Conservation (phyloP, 1,140 invertebrate genomes). For the Drosophila truncata region DNA sequence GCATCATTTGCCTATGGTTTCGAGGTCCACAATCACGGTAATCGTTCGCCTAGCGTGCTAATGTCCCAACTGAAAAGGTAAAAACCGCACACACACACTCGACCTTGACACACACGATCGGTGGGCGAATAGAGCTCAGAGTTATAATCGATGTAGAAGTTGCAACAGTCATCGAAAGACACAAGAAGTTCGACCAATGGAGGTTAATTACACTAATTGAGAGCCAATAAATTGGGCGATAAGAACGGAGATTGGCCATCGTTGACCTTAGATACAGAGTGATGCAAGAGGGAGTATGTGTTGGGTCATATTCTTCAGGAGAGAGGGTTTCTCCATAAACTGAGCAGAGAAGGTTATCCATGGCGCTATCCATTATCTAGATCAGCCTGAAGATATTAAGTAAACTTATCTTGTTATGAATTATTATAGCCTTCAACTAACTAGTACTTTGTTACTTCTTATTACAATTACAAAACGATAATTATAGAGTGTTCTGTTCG, state of each 20-base stretch:
- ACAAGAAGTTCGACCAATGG: slow-evolving; percentile 29
- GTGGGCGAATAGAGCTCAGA: slow-evolving; percentile 32
- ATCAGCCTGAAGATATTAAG: neutral
- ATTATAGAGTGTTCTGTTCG: neutral
- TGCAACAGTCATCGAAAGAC: slow-evolving; percentile 23
- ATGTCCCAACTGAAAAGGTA: slow-evolving; percentile 8
- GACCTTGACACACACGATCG: slow-evolving; percentile 53
- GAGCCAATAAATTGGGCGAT: slow-evolving; percentile 20
- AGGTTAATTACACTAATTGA: slow-evolving; percentile 32
- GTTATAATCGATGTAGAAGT: slow-evolving; percentile 8
- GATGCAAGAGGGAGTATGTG: slow-evolving; percentile 17
- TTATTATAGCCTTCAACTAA: neutral
- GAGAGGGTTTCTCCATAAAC: neutral
- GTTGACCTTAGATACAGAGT: slow-evolving; percentile 1
- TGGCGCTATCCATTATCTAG: neutral
- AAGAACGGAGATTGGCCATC: slow-evolving; percentile 16
- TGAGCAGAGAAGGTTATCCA: neutral
- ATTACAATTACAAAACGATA: neutral
- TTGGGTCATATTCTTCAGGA: slow-evolving; percentile 9
- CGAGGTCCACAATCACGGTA: slow-evolving; percentile 22
- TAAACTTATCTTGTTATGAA: neutral
- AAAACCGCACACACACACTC: slow-evolving; percentile 16
- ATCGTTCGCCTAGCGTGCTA: slow-evolving; percentile 28
- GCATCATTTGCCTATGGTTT: slow-evolving; percentile 41
- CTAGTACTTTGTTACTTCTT: neutral